phyloP scores from a whole-genome alignment of 1,140 invertebrate species.

The Drosophila repleta region DNA sequence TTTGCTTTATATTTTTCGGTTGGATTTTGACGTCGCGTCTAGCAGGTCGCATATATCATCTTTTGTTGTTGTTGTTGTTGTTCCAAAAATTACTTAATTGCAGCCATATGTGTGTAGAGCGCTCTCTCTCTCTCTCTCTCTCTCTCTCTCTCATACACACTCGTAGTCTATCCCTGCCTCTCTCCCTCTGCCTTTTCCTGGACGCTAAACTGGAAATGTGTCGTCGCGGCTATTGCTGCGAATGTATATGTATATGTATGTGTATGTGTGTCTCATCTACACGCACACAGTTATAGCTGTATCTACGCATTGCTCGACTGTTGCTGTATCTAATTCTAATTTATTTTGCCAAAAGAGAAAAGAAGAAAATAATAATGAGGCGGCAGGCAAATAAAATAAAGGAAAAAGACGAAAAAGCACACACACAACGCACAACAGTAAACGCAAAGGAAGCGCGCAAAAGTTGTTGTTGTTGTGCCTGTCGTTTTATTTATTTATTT shows the following conservation, averaged over 20 bases:
- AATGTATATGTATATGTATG: conserved; percentile 51
- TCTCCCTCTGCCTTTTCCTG: conserved; percentile 17
- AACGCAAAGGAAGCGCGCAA: conserved; percentile 37
- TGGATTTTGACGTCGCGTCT: conserved; percentile 19
- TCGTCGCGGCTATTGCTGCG: conserved; percentile 49
- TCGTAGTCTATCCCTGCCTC: not conserved
- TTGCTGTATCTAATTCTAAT: conserved; percentile 76
- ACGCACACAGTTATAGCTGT: conserved; percentile 15
- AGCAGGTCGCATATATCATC: conserved; percentile 66
- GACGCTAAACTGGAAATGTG: conserved; percentile 71
- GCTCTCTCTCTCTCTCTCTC: conserved; percentile 3
- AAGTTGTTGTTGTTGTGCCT: conserved; percentile 38
- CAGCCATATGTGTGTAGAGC: conserved; percentile 67
- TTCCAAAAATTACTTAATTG: conserved; percentile 78
- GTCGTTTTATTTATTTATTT: conserved; percentile 63
- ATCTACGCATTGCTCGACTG: conserved; percentile 70
- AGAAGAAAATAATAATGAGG: conserved; percentile 51
- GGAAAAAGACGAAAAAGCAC: conserved; percentile 36
- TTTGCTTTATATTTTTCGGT: conserved; percentile 2
- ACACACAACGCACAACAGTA: too few species aligned
- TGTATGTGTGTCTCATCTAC: conserved; percentile 40
- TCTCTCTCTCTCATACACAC: conserved; percentile 1
- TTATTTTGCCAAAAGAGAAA: conserved; percentile 68
- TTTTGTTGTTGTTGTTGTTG: conserved; percentile 47
- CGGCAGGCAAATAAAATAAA: conserved; percentile 31